Evolutionary conservation across 2,888 invertebrate species (phyloP).

Genomic region (Alloplasta piceator): DNA sequence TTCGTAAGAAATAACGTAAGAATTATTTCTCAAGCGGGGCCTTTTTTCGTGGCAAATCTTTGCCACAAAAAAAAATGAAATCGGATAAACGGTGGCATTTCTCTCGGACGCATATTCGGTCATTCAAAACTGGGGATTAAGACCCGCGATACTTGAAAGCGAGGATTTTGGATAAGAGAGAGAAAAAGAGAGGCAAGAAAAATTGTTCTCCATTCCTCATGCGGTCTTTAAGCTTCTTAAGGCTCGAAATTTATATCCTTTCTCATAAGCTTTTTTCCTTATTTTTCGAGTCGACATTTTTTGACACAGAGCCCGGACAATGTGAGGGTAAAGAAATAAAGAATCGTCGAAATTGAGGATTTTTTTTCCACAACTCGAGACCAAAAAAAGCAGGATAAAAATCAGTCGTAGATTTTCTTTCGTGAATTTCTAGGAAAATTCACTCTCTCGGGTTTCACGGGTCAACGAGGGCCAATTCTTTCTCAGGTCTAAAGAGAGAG

Average conservation of each 20-base stretch:
- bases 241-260: conserved; percentile 57
- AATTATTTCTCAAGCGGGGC: conserved; percentile 5
- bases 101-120: conserved; percentile 7
- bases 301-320: not conserved
- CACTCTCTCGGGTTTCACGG: conserved; percentile 32
- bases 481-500: not conserved
- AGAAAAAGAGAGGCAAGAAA: not conserved
- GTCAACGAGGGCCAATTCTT: conserved; percentile 10
- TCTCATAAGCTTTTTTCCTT: conserved; percentile 20
- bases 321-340: not conserved
- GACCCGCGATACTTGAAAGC: conserved; percentile 11
- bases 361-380: not conserved
- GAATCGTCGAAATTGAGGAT: conserved; percentile 26
- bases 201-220: conserved; percentile 60
- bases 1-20: conserved; percentile 18
- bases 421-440: conserved; percentile 36
- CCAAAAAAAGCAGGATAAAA: conserved; percentile 13
- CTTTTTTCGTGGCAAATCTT: no score
- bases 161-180: conserved; percentile 45
- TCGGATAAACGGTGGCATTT: conserved; percentile 3
- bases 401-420: conserved; percentile 30
- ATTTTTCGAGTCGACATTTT: not conserved
- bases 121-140: conserved; percentile 48
- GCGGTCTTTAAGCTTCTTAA: conserved; percentile 62
- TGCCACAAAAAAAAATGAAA: no score